Percentiles rank a stretch among this genome's conserved stretches.
phyloP scores from a whole-genome alignment of 2,888 invertebrate genomes.

The Reticulitermes lucifugus region DNA sequence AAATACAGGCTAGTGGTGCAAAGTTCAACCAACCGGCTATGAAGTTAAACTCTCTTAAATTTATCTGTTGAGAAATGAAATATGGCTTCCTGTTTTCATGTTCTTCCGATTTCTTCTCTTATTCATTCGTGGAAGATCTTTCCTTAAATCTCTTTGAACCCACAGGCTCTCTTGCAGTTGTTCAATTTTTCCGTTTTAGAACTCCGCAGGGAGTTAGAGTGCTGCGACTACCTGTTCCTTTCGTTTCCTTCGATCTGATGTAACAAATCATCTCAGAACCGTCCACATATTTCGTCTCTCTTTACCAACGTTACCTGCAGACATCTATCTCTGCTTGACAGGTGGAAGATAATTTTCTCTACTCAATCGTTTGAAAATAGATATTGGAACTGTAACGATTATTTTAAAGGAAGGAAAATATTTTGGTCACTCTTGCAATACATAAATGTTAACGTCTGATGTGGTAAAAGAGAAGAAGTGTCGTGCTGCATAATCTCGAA shows the following conservation, averaged over 20 bases:
- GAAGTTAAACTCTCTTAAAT: background rate
- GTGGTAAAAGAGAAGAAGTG: too few relatives aligned
- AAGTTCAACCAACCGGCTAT: background rate
- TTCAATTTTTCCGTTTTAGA: background rate
- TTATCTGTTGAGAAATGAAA: background rate
- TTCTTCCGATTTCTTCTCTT: background rate
- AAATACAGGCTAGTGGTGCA: too few relatives aligned
- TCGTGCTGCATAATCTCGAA: too few relatives aligned
- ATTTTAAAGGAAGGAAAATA: too few relatives aligned
- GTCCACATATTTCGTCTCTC: background rate
- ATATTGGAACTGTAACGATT: too few relatives aligned
- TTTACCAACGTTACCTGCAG: background rate
- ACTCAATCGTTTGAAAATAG: too few relatives aligned
- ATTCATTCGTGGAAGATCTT: background rate
- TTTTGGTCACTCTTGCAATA: too few relatives aligned
- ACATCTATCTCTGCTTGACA: background rate
- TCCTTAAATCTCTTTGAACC: background rate
- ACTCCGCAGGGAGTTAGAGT: background rate
- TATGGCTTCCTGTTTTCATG: background rate
- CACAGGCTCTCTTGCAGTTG: background rate
- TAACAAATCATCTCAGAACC: background rate
- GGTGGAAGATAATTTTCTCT: background rate
- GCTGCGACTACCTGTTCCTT: background rate
- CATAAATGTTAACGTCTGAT: too few relatives aligned
- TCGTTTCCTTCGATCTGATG: background rate